These are phyloP conservation scores for Chloroclystis v-ata DNA, from an alignment of 2,888 invertebrate species.

Conservation along the genomic window DNA sequence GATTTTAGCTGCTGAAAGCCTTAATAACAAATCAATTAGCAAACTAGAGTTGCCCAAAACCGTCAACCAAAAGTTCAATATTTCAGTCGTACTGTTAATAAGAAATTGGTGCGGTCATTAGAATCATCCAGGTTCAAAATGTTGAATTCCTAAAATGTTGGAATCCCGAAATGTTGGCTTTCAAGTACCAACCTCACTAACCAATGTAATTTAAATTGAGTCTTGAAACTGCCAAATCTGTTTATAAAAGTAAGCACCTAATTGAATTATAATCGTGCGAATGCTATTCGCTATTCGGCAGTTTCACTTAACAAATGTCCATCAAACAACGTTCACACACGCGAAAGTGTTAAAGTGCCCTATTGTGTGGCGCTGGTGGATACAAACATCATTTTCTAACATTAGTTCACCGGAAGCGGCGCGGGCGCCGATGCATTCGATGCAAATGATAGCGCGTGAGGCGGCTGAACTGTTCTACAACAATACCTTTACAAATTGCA, in stretches of 20 bases:
- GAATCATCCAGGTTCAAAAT: no score
- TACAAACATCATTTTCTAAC: constrained; percentile 22
- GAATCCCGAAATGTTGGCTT: no score
- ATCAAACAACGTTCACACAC: constrained; percentile 14
- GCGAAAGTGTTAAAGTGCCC: constrained; percentile 13
- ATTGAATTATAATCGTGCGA: constrained; percentile 9
- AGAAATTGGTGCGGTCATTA: no score
- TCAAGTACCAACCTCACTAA: no score
- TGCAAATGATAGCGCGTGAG: constrained; percentile 30
- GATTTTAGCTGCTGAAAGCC: no score
- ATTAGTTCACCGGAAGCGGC: constrained; percentile 22
- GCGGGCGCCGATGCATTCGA: constrained; percentile 27
- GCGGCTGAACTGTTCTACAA: constrained; percentile 19
- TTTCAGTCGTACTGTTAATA: no score
- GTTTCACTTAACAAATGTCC: constrained; percentile 13
- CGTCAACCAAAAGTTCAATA: no score
- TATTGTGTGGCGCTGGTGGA: constrained; percentile 16
- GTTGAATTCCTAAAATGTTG: no score
- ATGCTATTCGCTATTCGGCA: constrained; percentile 4
- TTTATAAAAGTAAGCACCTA: neutral
- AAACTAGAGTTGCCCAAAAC: no score
- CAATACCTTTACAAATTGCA: constrained; percentile 17
- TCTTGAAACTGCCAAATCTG: neutral
- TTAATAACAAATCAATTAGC: no score
- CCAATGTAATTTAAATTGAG: no score